A percentile compares a stretch with the other conserved stretches of the same genome.
These are phyloP conservation scores for Cryptotermes secundus DNA, from an alignment of 1,140 invertebrate species.

Conservation along the genomic window DNA sequence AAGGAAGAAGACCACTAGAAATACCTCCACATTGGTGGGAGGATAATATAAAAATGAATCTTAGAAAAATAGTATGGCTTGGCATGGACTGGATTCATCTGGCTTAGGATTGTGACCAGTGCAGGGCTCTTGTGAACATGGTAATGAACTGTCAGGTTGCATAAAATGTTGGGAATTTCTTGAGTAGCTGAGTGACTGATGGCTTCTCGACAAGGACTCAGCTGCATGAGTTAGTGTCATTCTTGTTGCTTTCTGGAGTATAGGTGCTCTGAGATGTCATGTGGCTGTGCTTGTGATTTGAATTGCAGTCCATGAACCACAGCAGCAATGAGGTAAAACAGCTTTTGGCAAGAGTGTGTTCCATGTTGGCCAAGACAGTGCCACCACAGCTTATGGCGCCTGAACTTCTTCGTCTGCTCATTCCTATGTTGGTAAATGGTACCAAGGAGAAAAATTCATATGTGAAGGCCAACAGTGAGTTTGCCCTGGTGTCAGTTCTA, in stretches of 20 bases:
- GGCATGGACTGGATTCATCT: no score
- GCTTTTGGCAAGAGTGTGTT: constrained; percentile 78
- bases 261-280: not conserved
- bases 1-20: no score
- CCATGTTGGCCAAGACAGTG: constrained; percentile 65
- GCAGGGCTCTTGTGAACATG: no score
- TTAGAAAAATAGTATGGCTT: no score
- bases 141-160: no score
- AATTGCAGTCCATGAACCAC: constrained; percentile 85
- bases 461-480: constrained; percentile 91
- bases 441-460: constrained; percentile 97
- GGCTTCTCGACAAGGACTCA: no score
- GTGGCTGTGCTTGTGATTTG: constrained; percentile 9
- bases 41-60: no score
- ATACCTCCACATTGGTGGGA: no score
- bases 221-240: no score
- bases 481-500: constrained; percentile 83
- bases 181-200: no score
- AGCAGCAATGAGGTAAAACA: constrained; percentile 93
- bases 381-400: constrained; percentile 60
- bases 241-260: not conserved
- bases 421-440: constrained; percentile 93
- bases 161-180: no score
- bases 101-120: no score
- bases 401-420: constrained; percentile 72